A percentile compares a stretch with the other conserved stretches of the same genome.
These are phyloP conservation scores for Erpobdella octoculata DNA, from an alignment of 2,888 invertebrate species.

Conservation along the genomic window DNA sequence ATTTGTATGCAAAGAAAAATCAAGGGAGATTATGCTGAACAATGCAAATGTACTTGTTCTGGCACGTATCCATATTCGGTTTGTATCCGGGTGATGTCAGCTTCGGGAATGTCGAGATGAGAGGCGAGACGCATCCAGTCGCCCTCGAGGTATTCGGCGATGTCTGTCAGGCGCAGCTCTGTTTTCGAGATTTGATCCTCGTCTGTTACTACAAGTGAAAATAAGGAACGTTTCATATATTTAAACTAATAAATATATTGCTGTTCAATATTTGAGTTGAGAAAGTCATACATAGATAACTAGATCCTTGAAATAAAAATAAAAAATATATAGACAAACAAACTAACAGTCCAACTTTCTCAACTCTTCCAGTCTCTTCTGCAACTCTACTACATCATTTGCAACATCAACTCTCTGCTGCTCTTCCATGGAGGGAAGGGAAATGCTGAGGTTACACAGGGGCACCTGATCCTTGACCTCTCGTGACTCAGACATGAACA, in stretches of 20 bases:
- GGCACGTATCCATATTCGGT: conserved; percentile 73
- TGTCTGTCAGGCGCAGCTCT: conserved; percentile 77
- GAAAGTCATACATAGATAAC: background rate
- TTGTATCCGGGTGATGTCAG: conserved; percentile 71
- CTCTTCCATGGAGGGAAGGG: conserved; percentile 25
- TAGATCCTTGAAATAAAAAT: background rate
- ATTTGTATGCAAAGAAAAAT: background rate
- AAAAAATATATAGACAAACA: background rate
- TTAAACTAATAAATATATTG: background rate
- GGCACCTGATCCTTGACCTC: conserved; percentile 69
- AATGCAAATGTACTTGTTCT: conserved; percentile 59
- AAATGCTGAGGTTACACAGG: conserved; percentile 9
- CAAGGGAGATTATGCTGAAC: too few species aligned
- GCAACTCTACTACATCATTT: conserved; percentile 28
- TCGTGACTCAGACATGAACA: conserved; percentile 93
- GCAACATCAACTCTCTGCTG: conserved; percentile 14
- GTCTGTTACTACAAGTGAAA: conserved; percentile 22
- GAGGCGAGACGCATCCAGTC: conserved; percentile 61
- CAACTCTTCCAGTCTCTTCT: conserved; percentile 28
- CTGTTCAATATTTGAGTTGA: background rate
- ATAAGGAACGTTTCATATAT: background rate
- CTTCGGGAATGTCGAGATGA: conserved; percentile 75
- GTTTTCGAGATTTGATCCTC: conserved; percentile 62
- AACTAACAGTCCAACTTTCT: conserved; percentile 26
- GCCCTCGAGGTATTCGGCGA: conserved; percentile 63